A percentile compares a stretch with the other conserved stretches of the same genome.
phyloP scores from a whole-genome alignment of 2,888 invertebrate species.

The Dynastes grantii region DNA sequence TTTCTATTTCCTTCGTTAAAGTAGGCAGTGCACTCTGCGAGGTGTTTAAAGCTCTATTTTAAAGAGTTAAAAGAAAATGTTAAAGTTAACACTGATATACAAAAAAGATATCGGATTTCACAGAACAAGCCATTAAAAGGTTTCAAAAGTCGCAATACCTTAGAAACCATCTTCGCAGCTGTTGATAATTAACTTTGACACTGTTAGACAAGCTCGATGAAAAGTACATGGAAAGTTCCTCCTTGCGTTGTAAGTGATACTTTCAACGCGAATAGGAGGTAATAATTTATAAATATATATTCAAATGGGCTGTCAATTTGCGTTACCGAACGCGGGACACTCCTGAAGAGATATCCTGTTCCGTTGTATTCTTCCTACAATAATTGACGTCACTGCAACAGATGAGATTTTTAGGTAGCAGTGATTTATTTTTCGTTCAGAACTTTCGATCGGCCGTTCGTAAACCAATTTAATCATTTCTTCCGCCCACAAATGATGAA shows the following conservation, averaged over 20 bases:
- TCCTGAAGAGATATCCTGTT: constrained; percentile 29
- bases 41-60: no score
- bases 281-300: constrained; percentile 37
- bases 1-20: no score
- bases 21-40: no score
- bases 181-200: no score
- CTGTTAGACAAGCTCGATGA: no score
- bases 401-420: constrained; percentile 33
- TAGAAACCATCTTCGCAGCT: no score
- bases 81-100: no score
- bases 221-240: no score
- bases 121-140: no score
- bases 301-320: constrained; percentile 46
- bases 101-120: no score
- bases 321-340: constrained; percentile 29
- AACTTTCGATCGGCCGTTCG: constrained; percentile 9
- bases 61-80: no score
- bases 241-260: neutral
- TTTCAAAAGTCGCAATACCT: no score
- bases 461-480: constrained; percentile 16
- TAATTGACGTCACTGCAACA: constrained; percentile 33
- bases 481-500: neutral
- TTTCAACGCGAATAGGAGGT: constrained; percentile 25
- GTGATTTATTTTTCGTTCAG: constrained; percentile 37
- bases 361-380: constrained; percentile 18